These are phyloP conservation scores for Blomia tropicalis DNA, from an alignment of 2,888 invertebrate genomes.

Conservation along the genomic window DNA sequence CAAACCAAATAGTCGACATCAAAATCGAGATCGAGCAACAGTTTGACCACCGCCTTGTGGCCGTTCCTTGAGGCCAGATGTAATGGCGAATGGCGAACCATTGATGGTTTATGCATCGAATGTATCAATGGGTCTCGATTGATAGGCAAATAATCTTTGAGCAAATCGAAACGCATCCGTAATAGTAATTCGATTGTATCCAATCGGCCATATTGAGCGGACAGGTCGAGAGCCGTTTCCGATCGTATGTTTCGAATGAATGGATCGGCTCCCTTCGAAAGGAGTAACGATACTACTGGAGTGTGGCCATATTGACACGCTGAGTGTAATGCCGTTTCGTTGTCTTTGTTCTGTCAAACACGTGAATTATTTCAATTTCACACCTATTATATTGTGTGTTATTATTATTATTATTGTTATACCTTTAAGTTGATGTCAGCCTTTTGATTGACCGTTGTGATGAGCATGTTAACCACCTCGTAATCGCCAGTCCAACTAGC, in stretches of 20 bases:
- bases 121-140: conserved; percentile 10
- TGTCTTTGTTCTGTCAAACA: conserved; percentile 46
- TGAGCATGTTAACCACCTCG: conserved; percentile 65
- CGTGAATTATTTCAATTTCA: not conserved
- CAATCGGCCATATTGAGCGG: conserved; percentile 52
- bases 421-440: conserved; percentile 18
- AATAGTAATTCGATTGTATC: conserved; percentile 75
- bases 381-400: too few relatives aligned
- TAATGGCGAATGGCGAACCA: conserved; percentile 53
- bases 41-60: conserved; percentile 50
- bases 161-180: conserved; percentile 62
- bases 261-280: conserved; percentile 70
- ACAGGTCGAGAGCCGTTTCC: conserved; percentile 82
- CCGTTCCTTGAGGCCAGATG: conserved; percentile 86
- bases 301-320: conserved; percentile 85
- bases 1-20: conserved; percentile 51
- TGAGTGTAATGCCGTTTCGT: conserved; percentile 79
- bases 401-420: not conserved
- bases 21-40: conserved; percentile 64
- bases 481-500: conserved; percentile 87
- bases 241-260: conserved; percentile 66
- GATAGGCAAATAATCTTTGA: conserved; percentile 34
- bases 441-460: conserved; percentile 35
- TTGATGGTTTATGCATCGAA: conserved; percentile 41
- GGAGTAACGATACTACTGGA: conserved; percentile 60